These are phyloP conservation scores for Conistra vaccinii DNA, from an alignment of 2,888 invertebrate species.

Conservation along the genomic window DNA sequence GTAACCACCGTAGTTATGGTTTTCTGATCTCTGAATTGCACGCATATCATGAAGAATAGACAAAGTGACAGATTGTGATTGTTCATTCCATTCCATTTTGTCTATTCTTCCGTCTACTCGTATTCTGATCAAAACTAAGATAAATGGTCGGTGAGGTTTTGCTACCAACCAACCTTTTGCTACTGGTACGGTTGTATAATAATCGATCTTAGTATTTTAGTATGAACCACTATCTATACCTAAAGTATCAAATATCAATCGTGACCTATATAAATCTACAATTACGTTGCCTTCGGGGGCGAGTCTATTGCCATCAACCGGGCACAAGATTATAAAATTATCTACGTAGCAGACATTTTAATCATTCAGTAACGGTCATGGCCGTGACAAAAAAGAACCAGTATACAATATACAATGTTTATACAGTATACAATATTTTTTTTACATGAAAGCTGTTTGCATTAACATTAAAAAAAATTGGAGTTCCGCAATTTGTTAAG, in stretches of 20 bases:
- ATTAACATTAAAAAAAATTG: no score
- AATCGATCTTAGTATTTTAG: conserved; percentile 6
- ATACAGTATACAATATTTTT: no score
- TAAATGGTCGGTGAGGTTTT: neutral
- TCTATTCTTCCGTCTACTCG: no score
- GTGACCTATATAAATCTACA: neutral
- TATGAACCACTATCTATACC: neutral
- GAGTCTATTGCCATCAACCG: no score
- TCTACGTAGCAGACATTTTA: neutral
- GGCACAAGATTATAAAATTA: neutral
- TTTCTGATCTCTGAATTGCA: neutral
- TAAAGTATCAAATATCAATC: neutral
- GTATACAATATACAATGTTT: no score
- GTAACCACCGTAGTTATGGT: neutral
- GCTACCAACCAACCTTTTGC: neutral
- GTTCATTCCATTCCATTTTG: no score
- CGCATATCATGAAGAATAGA: no score
- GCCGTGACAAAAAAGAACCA: neutral
- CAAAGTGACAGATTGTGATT: no score
- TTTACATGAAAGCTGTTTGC: no score
- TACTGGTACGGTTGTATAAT: neutral
- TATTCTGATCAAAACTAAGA: no score
- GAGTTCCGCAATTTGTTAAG: no score
- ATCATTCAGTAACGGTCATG: neutral
- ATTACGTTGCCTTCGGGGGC: no score